A percentile compares a stretch with the other conserved stretches of the same genome.
These are phyloP conservation scores for Delichon dasypus DNA, from an alignment of 2,797 vertebrate species.

Conservation along the genomic window DNA sequence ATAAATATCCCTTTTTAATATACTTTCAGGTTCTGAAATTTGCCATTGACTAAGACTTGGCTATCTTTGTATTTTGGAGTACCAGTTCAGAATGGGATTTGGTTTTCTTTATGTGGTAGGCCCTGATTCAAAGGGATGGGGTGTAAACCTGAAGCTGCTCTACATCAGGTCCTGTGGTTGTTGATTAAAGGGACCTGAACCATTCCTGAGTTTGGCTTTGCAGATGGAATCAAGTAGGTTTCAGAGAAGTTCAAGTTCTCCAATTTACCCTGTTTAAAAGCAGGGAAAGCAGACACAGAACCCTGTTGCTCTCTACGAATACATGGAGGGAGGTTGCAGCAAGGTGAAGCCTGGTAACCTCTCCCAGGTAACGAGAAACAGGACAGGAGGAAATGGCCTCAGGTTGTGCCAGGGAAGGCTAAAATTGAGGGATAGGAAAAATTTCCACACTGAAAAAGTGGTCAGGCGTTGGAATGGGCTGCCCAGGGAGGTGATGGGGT, in stretches of 20 bases:
- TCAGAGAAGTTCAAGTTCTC: background rate
- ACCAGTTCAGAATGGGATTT: background rate
- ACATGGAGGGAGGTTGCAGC: background rate
- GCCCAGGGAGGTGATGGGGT: background rate
- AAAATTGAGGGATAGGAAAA: too few species aligned
- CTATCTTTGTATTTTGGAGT: background rate
- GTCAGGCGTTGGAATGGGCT: background rate
- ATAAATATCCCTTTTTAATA: background rate
- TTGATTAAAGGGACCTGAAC: background rate
- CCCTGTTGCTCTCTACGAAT: background rate
- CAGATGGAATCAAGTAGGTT: background rate
- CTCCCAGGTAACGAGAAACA: background rate
- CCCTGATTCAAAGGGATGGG: background rate
- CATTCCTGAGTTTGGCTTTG: background rate
- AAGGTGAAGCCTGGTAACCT: background rate
- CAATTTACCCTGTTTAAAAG: background rate
- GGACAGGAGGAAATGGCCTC: background rate
- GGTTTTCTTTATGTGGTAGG: background rate
- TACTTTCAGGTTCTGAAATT: background rate
- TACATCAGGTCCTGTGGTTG: accelerated
- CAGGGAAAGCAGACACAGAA: background rate
- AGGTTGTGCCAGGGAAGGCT: background rate
- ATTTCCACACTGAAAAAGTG: background rate
- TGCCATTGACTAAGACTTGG: background rate
- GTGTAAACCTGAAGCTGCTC: background rate